Evolutionary conservation across 2,888 invertebrate genomes (phyloP).

Genomic region (Acronicta aceris): DNA sequence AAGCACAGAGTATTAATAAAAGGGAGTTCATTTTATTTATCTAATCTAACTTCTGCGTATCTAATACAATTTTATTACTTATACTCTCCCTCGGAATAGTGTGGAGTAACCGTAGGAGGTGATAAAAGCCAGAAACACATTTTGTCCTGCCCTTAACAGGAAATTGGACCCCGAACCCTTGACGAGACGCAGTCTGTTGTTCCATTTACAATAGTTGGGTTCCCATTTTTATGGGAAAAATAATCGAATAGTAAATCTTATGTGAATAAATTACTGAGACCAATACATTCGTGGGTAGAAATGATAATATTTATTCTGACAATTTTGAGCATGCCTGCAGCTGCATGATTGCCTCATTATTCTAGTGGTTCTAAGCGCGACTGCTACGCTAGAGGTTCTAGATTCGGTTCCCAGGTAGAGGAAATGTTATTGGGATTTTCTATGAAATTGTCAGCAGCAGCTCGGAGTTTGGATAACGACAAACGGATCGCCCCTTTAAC

Average conservation of each 20-base stretch:
- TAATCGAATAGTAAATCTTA: conserved; percentile 5
- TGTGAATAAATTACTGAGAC: too few relatives aligned
- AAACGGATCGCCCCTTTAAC: too few relatives aligned
- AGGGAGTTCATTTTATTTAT: conserved; percentile 22
- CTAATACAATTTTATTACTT: conserved; percentile 37
- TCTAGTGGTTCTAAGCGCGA: too few relatives aligned
- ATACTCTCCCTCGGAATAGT: background rate
- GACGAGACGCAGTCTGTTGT: conserved; percentile 22
- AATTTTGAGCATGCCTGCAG: too few relatives aligned
- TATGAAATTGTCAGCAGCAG: too few relatives aligned
- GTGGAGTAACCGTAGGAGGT: conserved; percentile 8
- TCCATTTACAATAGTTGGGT: conserved; percentile 14
- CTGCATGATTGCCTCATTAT: too few relatives aligned
- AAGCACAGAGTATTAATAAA: conserved; percentile 9
- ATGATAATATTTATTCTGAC: too few relatives aligned
- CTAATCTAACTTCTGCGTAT: conserved; percentile 37
- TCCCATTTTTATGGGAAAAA: background rate
- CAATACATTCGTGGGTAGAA: too few relatives aligned
- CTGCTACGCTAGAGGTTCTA: too few relatives aligned
- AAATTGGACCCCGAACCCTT: conserved; percentile 37
- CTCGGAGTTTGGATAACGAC: too few relatives aligned
- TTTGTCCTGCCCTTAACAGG: conserved; percentile 28
- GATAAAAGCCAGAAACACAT: conserved; percentile 32
- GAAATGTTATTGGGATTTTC: too few relatives aligned
- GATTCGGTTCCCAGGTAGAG: too few relatives aligned